Conservation (phyloP, 2,888 invertebrate genomes). For the Aricia artaxerxes region DNA sequence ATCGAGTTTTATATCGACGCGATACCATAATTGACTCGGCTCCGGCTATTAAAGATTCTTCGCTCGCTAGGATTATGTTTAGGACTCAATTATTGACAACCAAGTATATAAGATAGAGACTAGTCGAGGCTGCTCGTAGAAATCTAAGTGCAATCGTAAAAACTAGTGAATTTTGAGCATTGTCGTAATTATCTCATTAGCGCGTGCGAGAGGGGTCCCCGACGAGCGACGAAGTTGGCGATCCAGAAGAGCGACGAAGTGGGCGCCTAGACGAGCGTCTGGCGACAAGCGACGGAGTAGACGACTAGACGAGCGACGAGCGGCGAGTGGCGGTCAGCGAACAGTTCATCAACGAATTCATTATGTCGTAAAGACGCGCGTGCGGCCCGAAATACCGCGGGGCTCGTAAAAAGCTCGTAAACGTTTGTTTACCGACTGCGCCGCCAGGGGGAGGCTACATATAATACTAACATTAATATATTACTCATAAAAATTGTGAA, state of each 20-base stretch:
- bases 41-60: background rate
- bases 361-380: constrained; percentile 78
- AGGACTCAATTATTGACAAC: background rate
- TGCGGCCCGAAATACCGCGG: constrained; percentile 79
- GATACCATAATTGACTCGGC: constrained; percentile 35
- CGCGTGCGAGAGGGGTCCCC: background rate
- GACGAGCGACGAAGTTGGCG: background rate
- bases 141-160: background rate
- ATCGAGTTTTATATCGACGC: constrained; percentile 25
- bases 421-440: constrained; percentile 79
- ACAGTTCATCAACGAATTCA: constrained; percentile 81
- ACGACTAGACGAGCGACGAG: background rate
- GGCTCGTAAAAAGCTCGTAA: constrained; percentile 79
- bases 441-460: constrained; percentile 67
- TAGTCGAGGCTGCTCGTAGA: background rate
- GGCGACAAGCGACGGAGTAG: too few relatives aligned
- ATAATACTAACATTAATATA: constrained; percentile 53
- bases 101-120: background rate
- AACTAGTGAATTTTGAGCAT: background rate
- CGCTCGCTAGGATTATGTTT: background rate
- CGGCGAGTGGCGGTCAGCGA: constrained; percentile 59
- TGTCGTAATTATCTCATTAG: background rate
- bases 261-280: constrained; percentile 28
- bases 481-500: constrained; percentile 40
- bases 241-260: constrained; percentile 31